phyloP scores from a whole-genome alignment of 2,113 vertebrate species.

The Ceyx melanurus region DNA sequence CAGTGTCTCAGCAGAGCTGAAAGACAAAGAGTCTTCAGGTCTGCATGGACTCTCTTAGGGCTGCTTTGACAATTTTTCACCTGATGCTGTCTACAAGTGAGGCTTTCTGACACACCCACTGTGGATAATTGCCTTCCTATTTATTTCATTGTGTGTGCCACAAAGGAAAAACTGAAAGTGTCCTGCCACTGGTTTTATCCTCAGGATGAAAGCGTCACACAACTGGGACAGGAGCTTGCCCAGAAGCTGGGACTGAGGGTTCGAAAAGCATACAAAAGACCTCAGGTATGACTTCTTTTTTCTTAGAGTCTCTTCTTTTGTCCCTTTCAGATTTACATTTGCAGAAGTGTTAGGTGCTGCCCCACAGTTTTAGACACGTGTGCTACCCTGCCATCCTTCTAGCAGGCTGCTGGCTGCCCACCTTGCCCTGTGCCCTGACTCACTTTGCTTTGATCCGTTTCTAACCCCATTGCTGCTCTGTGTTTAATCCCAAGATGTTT shows the following conservation, averaged over 20 bases:
- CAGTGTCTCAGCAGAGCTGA: background rate
- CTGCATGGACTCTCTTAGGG: background rate
- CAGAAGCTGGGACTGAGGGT: conserved; percentile 84
- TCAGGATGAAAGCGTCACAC: conserved; percentile 89
- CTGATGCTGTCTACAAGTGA: background rate
- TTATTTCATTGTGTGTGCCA: background rate
- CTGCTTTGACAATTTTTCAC: background rate
- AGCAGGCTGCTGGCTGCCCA: background rate
- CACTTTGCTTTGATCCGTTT: background rate
- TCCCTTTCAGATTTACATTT: background rate
- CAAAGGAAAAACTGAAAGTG: conserved; percentile 15
- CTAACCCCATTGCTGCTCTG: background rate
- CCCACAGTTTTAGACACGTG: background rate
- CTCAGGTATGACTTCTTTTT: conserved; percentile 77
- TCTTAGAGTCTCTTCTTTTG: background rate
- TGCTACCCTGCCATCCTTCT: background rate
- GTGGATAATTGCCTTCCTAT: background rate
- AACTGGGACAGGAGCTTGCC: conserved; percentile 89
- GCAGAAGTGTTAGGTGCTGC: background rate
- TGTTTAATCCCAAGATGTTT: background rate
- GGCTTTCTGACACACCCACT: background rate
- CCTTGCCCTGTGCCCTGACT: background rate
- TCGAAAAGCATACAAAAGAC: conserved; percentile 87
- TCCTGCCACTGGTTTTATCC: background rate
- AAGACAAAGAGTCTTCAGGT: background rate